phyloP scores from a whole-genome alignment of 2,888 invertebrate species.

The Habroteleia sp. region DNA sequence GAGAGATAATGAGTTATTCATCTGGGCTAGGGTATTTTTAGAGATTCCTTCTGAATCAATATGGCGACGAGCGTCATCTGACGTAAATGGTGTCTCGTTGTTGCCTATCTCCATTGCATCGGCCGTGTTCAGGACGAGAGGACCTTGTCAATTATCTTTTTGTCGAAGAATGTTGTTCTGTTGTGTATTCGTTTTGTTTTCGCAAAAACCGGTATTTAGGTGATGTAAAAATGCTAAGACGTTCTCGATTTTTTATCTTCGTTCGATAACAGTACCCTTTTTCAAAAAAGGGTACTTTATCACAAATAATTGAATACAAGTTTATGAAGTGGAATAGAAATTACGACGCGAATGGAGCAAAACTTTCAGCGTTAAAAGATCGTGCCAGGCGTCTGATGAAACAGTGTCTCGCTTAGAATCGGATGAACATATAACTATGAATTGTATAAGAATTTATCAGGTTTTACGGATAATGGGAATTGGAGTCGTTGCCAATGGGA shows the following conservation, averaged over 20 bases:
- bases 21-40: slow-evolving; percentile 37
- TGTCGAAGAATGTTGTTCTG: slow-evolving; percentile 47
- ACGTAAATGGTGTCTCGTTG: slow-evolving; percentile 47
- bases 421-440: no score
- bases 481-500: slow-evolving; percentile 21
- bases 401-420: no score
- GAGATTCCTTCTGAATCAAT: slow-evolving; percentile 41
- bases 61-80: slow-evolving; percentile 52
- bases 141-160: slow-evolving; percentile 60
- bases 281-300: no score
- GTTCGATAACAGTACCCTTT: no score
- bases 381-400: no score
- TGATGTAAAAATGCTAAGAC: slow-evolving; percentile 38
- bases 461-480: no score
- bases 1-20: slow-evolving; percentile 25
- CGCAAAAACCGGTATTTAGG: slow-evolving; percentile 53
- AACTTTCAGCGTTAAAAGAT: no score
- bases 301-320: slow-evolving; percentile 20
- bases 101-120: slow-evolving; percentile 43
- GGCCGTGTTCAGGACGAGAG: slow-evolving; percentile 21
- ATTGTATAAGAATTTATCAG: no score
- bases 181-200: slow-evolving; percentile 37
- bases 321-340: no score
- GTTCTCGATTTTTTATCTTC: slow-evolving; percentile 34
- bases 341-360: slow-evolving; percentile 4